Base-by-base conservation (phyloP, 1,140 invertebrate genomes). In the Diorhabda elongata region DNA sequence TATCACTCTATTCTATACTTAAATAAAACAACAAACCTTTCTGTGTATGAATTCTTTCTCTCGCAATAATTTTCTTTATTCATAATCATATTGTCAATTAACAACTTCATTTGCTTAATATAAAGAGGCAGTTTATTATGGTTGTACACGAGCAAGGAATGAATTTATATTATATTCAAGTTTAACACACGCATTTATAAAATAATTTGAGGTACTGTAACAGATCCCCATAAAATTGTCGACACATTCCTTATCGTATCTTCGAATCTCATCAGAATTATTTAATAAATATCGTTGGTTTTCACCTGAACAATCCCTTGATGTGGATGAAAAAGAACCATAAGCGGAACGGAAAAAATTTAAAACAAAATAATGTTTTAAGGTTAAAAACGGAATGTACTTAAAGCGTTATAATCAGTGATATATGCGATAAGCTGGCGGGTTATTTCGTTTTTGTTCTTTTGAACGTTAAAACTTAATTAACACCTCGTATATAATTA, bases 201-300 rank as follows among this genome's bases (percentile, higher is more conserved):
- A 67, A 67, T 67, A 60, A 67, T 67, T 67, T 67, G 52, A 59
- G 52, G 65, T 58, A 59, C 11, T 60, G 65, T 60, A 67, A 67
- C 65, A 56, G 44, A 67, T 44, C 65, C 65, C 65, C 65, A 67
- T 67, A 67, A 67, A 67, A 67, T 67, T 67, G 65, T 67, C 65
- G 58, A 67, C 65, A 67, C 65, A 67, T 61, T 67, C 60, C 58
- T 67, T 67, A 67, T 67, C 65, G 65, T 67, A 67, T 67, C 65
- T 67, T 56, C 8, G 9, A 60, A 67, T 67, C 65, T 67, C 57
- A 67, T 67, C 65, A 44, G 65, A 41, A 67, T 67, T 67, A 57
- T 67, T 67, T 67, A 59, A 67, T 67, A 67, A 60, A 67, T 67
- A 65, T 65, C 58, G 65, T 67, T 67, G 65, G 57, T 67, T 67